Percentiles rank a stretch among this genome's conserved stretches.
Conservation (phyloP, 2,888 invertebrate genomes). For the Drosophila anceps region DNA sequence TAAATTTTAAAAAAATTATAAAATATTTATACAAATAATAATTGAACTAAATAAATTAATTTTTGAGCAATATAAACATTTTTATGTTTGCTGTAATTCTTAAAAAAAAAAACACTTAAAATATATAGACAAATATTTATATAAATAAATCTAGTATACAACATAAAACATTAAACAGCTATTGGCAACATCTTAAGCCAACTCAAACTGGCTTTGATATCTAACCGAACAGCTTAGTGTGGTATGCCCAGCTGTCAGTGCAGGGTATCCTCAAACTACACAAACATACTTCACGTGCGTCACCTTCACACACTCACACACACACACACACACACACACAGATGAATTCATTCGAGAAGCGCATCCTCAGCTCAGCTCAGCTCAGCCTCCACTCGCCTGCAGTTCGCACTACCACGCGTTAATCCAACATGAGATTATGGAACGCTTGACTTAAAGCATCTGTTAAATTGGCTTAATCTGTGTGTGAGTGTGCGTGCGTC, state of each 20-base stretch:
- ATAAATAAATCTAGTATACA: neutral
- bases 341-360: slow-evolving; percentile 8
- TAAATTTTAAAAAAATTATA: no score
- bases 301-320: slow-evolving; percentile 31
- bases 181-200: neutral
- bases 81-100: no score
- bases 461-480: slow-evolving; percentile 82
- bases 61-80: no score
- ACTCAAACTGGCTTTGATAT: neutral
- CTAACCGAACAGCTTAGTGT: neutral
- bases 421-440: slow-evolving; percentile 76
- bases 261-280: slow-evolving; percentile 35
- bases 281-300: slow-evolving; percentile 24
- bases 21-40: no score
- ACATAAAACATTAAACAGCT: neutral
- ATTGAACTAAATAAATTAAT: no score
- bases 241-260: neutral
- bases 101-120: no score
- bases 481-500: slow-evolving; percentile 41
- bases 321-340: slow-evolving; percentile 2
- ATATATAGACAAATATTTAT: neutral
- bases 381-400: slow-evolving; percentile 32
- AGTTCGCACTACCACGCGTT: slow-evolving; percentile 62
- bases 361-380: slow-evolving; percentile 14
- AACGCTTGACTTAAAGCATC: slow-evolving; percentile 79